These are phyloP conservation scores for Perizoma flavofasciatum DNA, from an alignment of 2,888 invertebrate species.

Conservation along the genomic window DNA sequence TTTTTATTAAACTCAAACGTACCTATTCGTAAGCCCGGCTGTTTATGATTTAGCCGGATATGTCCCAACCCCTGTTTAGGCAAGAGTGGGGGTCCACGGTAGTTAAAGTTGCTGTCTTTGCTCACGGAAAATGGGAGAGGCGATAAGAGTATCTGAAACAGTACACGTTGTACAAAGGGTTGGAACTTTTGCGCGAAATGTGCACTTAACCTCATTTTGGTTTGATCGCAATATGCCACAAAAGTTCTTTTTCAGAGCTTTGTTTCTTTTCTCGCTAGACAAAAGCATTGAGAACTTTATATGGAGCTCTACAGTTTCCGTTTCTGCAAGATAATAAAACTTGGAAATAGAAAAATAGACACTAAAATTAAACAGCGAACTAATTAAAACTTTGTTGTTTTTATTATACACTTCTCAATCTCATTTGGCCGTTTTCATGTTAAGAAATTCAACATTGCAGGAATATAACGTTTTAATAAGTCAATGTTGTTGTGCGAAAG, in stretches of 20 bases:
- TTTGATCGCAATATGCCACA: slow-evolving; percentile 20
- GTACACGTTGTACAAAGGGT: slow-evolving; percentile 54
- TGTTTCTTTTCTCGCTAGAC: neutral
- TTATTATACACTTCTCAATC: too few species aligned
- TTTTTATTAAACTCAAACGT: too few species aligned
- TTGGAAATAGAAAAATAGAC: too few species aligned
- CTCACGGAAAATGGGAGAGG: slow-evolving; percentile 61
- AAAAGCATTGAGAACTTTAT: too few species aligned
- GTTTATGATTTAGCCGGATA: neutral
- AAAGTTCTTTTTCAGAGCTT: slow-evolving; percentile 1
- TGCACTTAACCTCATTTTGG: slow-evolving; percentile 31
- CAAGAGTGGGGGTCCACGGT: slow-evolving; percentile 53
- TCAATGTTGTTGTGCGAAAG: too few species aligned
- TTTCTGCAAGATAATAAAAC: too few species aligned
- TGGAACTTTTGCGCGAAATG: slow-evolving; percentile 26
- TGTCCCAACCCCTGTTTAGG: neutral
- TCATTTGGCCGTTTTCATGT: too few species aligned
- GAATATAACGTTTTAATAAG: too few species aligned
- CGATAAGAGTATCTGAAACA: slow-evolving; percentile 70
- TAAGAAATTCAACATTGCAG: too few species aligned
- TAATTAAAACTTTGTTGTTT: too few species aligned
- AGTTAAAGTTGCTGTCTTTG: slow-evolving; percentile 74
- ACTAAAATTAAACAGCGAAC: too few species aligned
- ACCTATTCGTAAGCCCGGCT: neutral
- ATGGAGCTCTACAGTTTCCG: too few species aligned